A percentile compares a stretch with the other conserved stretches of the same genome.
These are phyloP conservation scores for Drosophila parvula DNA, from an alignment of 1,140 invertebrate genomes.

Conservation along the genomic window DNA sequence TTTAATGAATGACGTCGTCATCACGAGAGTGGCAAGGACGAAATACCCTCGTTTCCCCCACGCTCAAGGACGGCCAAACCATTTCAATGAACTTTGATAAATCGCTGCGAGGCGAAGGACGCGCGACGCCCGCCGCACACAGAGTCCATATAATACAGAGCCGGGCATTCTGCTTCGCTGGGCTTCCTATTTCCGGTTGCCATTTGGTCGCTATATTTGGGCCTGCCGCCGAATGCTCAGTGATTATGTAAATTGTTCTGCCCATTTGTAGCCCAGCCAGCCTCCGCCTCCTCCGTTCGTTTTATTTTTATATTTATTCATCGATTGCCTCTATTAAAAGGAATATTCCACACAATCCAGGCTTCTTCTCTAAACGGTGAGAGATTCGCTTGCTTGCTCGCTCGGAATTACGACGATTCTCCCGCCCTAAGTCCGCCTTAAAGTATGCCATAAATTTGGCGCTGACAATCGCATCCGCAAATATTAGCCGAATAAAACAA, in stretches of 20 bases:
- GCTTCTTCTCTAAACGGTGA: neutral
- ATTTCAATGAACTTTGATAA: slow-evolving; percentile 82
- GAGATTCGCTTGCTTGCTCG: neutral
- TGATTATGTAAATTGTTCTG: slow-evolving; percentile 71
- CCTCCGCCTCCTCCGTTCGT: slow-evolving; percentile 22
- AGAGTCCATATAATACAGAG: slow-evolving; percentile 44
- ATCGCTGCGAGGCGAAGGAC: slow-evolving; percentile 58
- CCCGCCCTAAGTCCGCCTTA: slow-evolving; percentile 2
- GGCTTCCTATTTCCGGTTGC: slow-evolving; percentile 73
- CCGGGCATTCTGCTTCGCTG: slow-evolving; percentile 57
- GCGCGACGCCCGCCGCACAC: slow-evolving; percentile 10
- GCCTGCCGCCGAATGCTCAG: slow-evolving; percentile 50
- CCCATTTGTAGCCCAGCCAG: slow-evolving; percentile 40
- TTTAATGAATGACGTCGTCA: slow-evolving; percentile 80
- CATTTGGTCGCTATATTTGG: slow-evolving; percentile 74
- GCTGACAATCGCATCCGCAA: slow-evolving; percentile 24
- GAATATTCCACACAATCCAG: slow-evolving; percentile 29
- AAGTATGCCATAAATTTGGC: slow-evolving; percentile 28
- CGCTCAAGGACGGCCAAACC: slow-evolving; percentile 63
- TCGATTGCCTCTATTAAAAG: slow-evolving; percentile 60
- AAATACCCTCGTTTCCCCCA: neutral
- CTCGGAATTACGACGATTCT: neutral
- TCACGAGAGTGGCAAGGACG: slow-evolving; percentile 55
- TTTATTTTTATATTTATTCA: slow-evolving; percentile 56
- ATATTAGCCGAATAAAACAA: slow-evolving; percentile 28